Evolutionary conservation across 2,888 invertebrate genomes (phyloP).

Genomic region (Tryphoninae sp.): DNA sequence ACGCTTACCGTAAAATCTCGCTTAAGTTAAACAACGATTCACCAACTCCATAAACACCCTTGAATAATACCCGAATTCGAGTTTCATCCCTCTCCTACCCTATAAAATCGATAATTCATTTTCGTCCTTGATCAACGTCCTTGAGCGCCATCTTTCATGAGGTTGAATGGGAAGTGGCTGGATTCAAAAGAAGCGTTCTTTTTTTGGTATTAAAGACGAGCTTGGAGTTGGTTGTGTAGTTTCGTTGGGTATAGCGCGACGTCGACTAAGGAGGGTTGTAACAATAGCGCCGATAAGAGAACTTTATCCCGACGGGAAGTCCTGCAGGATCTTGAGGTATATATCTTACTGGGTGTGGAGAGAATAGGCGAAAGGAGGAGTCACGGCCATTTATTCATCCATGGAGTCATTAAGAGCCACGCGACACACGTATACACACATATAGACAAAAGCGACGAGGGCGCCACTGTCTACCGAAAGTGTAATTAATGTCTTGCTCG

Average conservation of each 20-base stretch:
- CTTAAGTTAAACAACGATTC: neutral
- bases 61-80: too few species aligned
- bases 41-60: too few species aligned
- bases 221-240: neutral
- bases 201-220: neutral
- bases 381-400: conserved; percentile 38
- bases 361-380: neutral
- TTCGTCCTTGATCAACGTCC: too few species aligned
- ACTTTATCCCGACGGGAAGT: neutral
- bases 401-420: conserved; percentile 67
- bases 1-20: neutral
- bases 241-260: neutral
- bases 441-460: conserved; percentile 51
- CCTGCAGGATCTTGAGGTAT: neutral
- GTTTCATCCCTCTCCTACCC: too few species aligned
- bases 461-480: conserved; percentile 55
- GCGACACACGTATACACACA: conserved; percentile 57
- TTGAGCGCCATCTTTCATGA: neutral
- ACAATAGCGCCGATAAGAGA: neutral
- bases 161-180: neutral
- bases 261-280: neutral
- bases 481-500: conserved; percentile 57
- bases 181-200: neutral
- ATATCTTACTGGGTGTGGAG: conserved; percentile 1
- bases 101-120: too few species aligned